Percentiles rank a stretch among this genome's conserved stretches.
Conservation (phyloP, 2,888 invertebrate species). For the Myopa testacea region DNA sequence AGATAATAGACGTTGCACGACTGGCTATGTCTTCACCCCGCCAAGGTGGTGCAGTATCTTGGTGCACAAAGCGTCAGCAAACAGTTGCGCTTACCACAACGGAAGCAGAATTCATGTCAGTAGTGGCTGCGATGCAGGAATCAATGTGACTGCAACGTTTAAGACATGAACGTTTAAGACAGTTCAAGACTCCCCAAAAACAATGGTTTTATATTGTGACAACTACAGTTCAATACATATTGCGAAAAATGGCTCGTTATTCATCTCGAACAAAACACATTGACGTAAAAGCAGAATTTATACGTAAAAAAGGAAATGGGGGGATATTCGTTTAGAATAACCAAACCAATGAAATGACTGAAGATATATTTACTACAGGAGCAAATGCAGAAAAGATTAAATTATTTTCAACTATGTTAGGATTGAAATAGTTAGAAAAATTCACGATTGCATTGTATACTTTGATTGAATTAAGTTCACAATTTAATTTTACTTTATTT, state of each 20-base stretch:
- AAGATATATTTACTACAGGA: conserved; percentile 30
- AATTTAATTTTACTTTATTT: too few relatives aligned
- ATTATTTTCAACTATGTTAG: too few relatives aligned
- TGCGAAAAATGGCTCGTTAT: conserved; percentile 36
- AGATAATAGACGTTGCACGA: conserved; percentile 31
- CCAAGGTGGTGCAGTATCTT: conserved; percentile 45
- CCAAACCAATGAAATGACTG: conserved; percentile 22
- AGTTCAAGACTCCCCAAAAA: not conserved
- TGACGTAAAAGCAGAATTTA: conserved; percentile 44
- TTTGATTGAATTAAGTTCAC: too few relatives aligned
- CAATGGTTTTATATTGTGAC: conserved; percentile 39
- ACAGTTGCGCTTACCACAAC: conserved; percentile 47
- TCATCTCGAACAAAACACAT: conserved; percentile 43
- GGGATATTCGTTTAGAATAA: conserved; percentile 21
- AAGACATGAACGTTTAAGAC: conserved; percentile 23
- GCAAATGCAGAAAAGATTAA: not conserved
- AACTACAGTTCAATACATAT: conserved; percentile 42
- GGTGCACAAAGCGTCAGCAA: conserved; percentile 45
- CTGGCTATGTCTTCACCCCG: conserved; percentile 18
- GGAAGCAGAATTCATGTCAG: conserved; percentile 48
- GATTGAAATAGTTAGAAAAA: too few relatives aligned
- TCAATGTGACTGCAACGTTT: conserved; percentile 44
- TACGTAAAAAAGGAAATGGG: conserved; percentile 34
- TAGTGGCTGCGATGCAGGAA: conserved; percentile 47
- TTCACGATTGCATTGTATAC: too few relatives aligned